Percentiles rank a stretch among this genome's conserved stretches.
These are phyloP conservation scores for Ursus arctos DNA, from an alignment of 2,113 vertebrate genomes.

Conservation along the genomic window DNA sequence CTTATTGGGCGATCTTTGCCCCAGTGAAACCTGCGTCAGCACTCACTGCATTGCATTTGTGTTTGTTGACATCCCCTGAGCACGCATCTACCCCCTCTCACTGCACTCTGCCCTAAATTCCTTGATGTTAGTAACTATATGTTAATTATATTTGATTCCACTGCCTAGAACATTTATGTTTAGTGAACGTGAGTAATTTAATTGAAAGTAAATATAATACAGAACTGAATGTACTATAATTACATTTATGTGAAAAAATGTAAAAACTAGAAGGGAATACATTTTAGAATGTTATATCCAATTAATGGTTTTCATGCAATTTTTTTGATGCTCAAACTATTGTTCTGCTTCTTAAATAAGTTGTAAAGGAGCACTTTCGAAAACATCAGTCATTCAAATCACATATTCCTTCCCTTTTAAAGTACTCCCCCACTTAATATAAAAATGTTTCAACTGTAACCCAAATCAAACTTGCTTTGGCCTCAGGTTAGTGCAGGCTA, in stretches of 20 bases:
- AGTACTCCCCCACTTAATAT: background rate
- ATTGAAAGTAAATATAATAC: slow-evolving; percentile 21
- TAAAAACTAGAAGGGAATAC: background rate
- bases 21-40: background rate
- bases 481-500: background rate
- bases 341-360: background rate
- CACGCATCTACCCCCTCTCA: background rate
- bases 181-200: slow-evolving; percentile 28
- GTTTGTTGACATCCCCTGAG: background rate
- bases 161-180: background rate
- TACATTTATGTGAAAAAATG: slow-evolving; percentile 22
- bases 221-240: slow-evolving; percentile 3
- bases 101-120: background rate
- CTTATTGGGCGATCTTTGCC: background rate
- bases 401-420: slow-evolving; percentile 18
- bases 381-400: background rate
- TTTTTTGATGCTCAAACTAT: background rate
- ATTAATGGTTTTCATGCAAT: background rate
- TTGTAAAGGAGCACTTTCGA: slow-evolving; percentile 16
- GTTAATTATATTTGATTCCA: slow-evolving; percentile 19
- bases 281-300: background rate
- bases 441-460: background rate
- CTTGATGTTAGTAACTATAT: background rate
- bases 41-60: background rate
- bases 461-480: slow-evolving; percentile 19